Percentiles rank a stretch among this genome's conserved stretches.
phyloP scores from a whole-genome alignment of 2,888 invertebrate genomes.

The Cataglyphis livida region DNA sequence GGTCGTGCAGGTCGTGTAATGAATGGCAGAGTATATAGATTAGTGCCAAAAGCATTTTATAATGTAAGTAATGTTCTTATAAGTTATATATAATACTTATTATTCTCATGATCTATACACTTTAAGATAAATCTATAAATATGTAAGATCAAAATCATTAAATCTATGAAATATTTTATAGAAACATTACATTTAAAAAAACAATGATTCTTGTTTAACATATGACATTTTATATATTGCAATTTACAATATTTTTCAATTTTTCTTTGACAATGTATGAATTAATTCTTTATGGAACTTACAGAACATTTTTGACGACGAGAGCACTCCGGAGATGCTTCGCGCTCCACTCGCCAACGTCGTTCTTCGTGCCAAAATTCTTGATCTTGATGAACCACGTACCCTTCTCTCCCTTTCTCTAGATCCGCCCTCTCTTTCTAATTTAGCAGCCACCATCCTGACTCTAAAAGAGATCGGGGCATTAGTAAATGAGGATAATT shows the following conservation, averaged over 20 bases:
- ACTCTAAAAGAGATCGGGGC: conserved; percentile 94
- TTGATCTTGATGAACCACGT: conserved; percentile 93
- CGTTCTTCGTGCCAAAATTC: conserved; percentile 92
- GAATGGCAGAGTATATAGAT: conserved; percentile 94
- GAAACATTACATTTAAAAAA: no score
- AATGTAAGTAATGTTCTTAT: conserved; percentile 83
- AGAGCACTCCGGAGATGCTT: conserved; percentile 91
- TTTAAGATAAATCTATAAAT: neutral
- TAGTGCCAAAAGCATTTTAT: conserved; percentile 90
- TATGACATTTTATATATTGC: no score
- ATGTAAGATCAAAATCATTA: neutral
- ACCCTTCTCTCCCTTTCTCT: conserved; percentile 93
- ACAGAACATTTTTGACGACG: conserved; percentile 85
- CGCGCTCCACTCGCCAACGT: conserved; percentile 93
- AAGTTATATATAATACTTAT: conserved; percentile 5
- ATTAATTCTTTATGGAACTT: conserved; percentile 26
- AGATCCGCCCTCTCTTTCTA: conserved; percentile 93
- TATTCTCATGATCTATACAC: neutral
- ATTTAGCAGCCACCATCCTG: conserved; percentile 93
- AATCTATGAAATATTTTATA: no score
- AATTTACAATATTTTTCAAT: neutral
- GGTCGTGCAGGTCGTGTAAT: conserved; percentile 96
- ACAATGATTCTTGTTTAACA: no score
- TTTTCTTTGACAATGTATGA: neutral
- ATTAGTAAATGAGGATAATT: conserved; percentile 88